Conservation (phyloP, 2,113 vertebrate genomes). For the Garra rufa region DNA sequence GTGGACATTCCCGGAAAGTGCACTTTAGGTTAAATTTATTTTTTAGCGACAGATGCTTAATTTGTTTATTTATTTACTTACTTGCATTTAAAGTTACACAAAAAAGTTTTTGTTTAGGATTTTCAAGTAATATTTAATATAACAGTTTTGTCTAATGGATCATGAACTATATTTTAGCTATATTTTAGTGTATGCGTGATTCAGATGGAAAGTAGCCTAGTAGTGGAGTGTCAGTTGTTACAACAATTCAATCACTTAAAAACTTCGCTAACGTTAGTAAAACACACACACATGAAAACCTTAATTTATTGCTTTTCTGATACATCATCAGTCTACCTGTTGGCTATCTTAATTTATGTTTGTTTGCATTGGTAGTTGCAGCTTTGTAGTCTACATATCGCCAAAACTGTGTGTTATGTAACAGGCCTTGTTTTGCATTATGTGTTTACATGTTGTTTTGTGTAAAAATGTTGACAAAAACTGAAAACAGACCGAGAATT, state of each 20-base stretch:
- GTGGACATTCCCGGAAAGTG: constrained; percentile 41
- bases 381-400: background rate
- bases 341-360: background rate
- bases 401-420: background rate
- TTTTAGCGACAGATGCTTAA: background rate
- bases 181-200: background rate
- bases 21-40: background rate
- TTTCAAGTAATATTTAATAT: background rate
- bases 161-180: background rate
- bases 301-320: background rate
- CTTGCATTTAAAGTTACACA: background rate
- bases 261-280: too few relatives aligned
- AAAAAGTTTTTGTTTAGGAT: background rate
- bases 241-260: background rate
- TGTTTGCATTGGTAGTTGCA: background rate
- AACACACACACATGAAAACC: background rate
- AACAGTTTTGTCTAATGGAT: background rate
- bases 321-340: background rate
- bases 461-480: background rate
- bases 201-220: background rate
- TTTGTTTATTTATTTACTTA: background rate
- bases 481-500: background rate
- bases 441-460: background rate
- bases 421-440: background rate
- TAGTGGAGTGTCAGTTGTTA: background rate